phyloP scores from a whole-genome alignment of 1,140 invertebrate species.

The Leptinotarsa undecemlineata region DNA sequence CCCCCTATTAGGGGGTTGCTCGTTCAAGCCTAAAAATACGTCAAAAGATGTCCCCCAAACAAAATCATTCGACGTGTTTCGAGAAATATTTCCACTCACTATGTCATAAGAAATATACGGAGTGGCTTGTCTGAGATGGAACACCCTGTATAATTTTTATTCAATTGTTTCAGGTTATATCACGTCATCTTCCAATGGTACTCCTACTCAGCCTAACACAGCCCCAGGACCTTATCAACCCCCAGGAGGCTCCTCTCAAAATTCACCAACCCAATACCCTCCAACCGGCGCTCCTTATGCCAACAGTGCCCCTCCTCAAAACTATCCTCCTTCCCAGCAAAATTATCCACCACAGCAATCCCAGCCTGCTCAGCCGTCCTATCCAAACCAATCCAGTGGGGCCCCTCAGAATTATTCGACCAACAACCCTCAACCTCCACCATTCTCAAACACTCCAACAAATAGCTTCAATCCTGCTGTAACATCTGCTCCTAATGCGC shows the following conservation, averaged over 20 bases:
- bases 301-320: constrained; percentile 52
- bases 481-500: constrained; percentile 41
- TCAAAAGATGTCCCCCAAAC: no score
- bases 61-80: no score
- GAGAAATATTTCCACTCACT: no score
- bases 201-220: constrained; percentile 2
- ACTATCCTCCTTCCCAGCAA: constrained; percentile 53
- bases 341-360: constrained; percentile 45
- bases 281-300: constrained; percentile 45
- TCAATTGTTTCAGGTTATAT: constrained; percentile 20
- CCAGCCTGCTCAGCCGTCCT: constrained; percentile 50
- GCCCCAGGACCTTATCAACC: constrained; percentile 16
- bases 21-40: no score
- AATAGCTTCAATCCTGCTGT: constrained; percentile 47
- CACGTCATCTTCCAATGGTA: constrained; percentile 17
- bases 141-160: neutral
- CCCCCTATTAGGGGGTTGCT: no score
- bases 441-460: constrained; percentile 48
- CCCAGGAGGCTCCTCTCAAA: constrained; percentile 33
- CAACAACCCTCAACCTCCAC: constrained; percentile 51
- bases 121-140: no score
- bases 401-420: constrained; percentile 53
- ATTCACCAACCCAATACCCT: constrained; percentile 39
- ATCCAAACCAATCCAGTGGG: constrained; percentile 39
- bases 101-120: no score